These are phyloP conservation scores for Coluber constrictor DNA, from an alignment of 2,797 vertebrate genomes.

Conservation along the genomic window DNA sequence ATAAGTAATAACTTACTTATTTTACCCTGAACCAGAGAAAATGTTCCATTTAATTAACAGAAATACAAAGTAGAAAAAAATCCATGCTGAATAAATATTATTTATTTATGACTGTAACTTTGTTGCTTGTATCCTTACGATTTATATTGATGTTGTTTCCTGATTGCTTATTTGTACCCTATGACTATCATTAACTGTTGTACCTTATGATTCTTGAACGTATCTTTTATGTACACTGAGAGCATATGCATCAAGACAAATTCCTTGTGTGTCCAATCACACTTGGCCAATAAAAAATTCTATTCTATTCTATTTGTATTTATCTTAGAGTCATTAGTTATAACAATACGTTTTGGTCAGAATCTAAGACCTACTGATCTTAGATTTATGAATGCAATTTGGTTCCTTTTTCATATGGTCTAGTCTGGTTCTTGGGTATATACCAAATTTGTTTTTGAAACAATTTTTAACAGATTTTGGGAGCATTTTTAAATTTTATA, in stretches of 20 bases:
- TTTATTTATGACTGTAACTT: no score
- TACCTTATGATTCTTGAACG: no score
- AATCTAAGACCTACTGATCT: neutral
- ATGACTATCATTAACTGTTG: no score
- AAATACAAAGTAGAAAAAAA: neutral
- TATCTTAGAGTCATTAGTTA: neutral
- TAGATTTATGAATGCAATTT: neutral
- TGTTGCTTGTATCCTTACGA: no score
- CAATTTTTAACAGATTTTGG: neutral
- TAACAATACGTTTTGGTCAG: neutral
- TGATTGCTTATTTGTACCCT: no score
- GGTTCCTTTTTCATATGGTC: neutral
- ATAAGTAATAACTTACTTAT: neutral
- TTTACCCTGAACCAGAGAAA: neutral
- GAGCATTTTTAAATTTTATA: neutral
- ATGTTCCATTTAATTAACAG: neutral
- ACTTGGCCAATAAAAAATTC: no score
- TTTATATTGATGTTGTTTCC: no score
- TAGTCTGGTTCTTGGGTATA: neutral
- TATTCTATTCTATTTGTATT: neutral
- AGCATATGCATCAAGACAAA: no score
- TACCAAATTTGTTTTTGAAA: neutral
- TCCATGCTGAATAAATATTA: neutral
- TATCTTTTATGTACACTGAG: no score
- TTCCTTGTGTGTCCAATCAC: no score